Percentiles rank a stretch among this genome's conserved stretches.
Evolutionary conservation across 2,888 invertebrate species (phyloP).

Genomic region (Atherix ibis): DNA sequence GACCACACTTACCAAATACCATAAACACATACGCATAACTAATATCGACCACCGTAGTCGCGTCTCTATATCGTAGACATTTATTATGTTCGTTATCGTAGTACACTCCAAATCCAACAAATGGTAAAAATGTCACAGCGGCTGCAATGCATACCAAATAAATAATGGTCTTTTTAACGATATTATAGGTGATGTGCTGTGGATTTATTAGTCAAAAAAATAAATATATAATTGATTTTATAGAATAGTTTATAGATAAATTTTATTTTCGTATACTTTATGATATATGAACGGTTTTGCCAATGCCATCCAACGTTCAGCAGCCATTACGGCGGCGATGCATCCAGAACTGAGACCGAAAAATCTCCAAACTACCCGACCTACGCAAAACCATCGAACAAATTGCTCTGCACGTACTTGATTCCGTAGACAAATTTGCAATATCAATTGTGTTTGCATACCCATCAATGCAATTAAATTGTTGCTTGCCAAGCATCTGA

Average conservation of each 20-base stretch:
- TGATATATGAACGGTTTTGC: slow-evolving; percentile 77
- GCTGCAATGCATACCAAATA: slow-evolving; percentile 53
- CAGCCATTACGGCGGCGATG: slow-evolving; percentile 77
- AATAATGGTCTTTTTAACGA: slow-evolving; percentile 54
- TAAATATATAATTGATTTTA: neutral
- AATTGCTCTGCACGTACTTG: slow-evolving; percentile 15
- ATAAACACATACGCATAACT: slow-evolving; percentile 65
- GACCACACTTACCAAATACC: slow-evolving; percentile 46
- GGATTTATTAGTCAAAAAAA: slow-evolving; percentile 22
- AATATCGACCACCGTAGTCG: slow-evolving; percentile 43
- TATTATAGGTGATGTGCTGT: slow-evolving; percentile 66
- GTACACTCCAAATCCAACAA: slow-evolving; percentile 58
- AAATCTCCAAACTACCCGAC: slow-evolving; percentile 54
- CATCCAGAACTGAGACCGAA: slow-evolving; percentile 79
- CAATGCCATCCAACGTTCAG: slow-evolving; percentile 72
- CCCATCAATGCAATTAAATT: slow-evolving; percentile 66
- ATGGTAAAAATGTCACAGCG: slow-evolving; percentile 55
- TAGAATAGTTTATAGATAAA: neutral
- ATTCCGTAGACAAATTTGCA: slow-evolving; percentile 34
- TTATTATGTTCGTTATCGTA: slow-evolving; percentile 36
- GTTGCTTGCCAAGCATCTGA: slow-evolving; percentile 62
- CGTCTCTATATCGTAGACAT: slow-evolving; percentile 60
- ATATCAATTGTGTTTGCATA: slow-evolving; percentile 54
- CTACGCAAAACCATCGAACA: slow-evolving; percentile 25
- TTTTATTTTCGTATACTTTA: slow-evolving; percentile 40